These are phyloP conservation scores for Spermophilus dauricus DNA, from an alignment of 2,113 vertebrate species.

Conservation along the genomic window DNA sequence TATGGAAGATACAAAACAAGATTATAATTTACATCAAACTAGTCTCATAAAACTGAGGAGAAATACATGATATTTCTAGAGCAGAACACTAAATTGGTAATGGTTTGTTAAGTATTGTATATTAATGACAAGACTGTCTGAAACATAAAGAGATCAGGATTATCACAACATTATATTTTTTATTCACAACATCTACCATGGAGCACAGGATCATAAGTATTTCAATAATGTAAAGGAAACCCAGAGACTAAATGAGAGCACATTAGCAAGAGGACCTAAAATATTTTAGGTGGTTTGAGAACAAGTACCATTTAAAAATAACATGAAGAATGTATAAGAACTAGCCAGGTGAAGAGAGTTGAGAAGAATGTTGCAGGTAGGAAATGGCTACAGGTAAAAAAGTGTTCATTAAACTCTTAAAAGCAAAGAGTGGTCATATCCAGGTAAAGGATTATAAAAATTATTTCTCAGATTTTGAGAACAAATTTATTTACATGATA, in stretches of 20 bases:
- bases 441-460: not conserved
- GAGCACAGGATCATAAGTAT: constrained; percentile 16
- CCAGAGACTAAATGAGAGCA: not conserved
- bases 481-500: not conserved
- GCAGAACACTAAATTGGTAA: not conserved
- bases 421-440: not conserved
- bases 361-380: not conserved
- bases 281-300: not conserved
- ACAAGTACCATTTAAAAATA: constrained; percentile 13
- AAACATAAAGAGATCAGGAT: not conserved
- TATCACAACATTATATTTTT: not conserved
- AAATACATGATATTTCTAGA: constrained; percentile 38
- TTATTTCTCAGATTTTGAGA: constrained; percentile 38
- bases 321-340: not conserved
- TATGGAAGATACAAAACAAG: not conserved
- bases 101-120: not conserved
- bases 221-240: not conserved
- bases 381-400: not conserved
- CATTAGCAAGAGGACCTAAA: not conserved
- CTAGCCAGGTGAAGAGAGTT: not conserved
- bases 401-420: not conserved
- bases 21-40: constrained; percentile 1
- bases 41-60: not conserved
- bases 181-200: not conserved
- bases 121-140: not conserved